Conservation (phyloP, 2,888 invertebrate species). For the Bugulina stolonifera region DNA sequence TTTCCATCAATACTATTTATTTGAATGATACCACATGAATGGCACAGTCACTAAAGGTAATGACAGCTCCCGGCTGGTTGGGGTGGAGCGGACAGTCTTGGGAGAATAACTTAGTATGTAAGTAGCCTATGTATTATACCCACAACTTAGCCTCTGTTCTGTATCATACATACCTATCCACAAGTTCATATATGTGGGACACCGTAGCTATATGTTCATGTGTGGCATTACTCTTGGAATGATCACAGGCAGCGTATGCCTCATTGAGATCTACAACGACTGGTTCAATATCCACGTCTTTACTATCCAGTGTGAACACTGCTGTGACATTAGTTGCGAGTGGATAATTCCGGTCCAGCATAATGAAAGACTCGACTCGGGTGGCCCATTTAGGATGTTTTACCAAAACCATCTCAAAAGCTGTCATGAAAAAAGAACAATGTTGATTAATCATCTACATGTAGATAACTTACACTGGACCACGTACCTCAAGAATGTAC, state of each 20-base stretch:
- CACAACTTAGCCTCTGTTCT: no score
- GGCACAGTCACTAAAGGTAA: no score
- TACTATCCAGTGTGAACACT: not conserved
- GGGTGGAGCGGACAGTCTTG: no score
- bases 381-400: not conserved
- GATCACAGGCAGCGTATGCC: constrained; percentile 7
- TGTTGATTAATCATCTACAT: no score
- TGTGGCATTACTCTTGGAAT: not conserved
- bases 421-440: not conserved
- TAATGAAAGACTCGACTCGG: not conserved
- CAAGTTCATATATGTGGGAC: not conserved
- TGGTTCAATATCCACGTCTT: not conserved
- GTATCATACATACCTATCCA: not conserved
- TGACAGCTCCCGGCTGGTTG: no score
- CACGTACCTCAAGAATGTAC: no score
- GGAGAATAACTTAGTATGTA: no score
- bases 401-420: not conserved
- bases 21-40: no score
- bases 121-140: no score
- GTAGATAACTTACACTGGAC: no score
- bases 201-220: not conserved
- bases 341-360: constrained; percentile 7
- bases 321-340: constrained; percentile 18
- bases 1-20: no score
- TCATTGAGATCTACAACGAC: constrained; percentile 16